Conservation (phyloP, 2,797 vertebrate genomes). For the Pelodytes ibericus region DNA sequence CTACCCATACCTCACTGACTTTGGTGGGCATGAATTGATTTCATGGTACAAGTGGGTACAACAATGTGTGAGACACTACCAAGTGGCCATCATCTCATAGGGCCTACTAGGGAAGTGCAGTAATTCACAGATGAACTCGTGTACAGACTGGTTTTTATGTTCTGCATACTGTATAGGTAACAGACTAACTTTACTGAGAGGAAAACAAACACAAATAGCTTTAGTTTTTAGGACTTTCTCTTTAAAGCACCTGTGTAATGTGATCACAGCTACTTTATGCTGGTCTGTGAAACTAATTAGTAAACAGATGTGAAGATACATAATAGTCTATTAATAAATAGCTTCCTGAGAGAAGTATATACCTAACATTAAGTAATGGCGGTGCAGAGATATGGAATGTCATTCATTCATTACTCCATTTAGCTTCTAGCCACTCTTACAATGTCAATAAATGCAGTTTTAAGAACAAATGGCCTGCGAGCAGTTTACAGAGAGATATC, state of each 20-base stretch:
- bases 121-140: no score
- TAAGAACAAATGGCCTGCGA: neutral
- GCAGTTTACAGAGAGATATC: neutral
- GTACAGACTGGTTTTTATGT: no score
- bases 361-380: neutral
- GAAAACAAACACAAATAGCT: neutral
- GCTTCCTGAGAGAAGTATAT: neutral
- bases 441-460: neutral
- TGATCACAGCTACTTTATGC: neutral
- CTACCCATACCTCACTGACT: no score
- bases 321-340: neutral
- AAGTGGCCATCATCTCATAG: no score
- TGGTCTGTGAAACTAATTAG: neutral
- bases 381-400: neutral
- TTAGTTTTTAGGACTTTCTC: neutral
- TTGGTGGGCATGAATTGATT: no score
- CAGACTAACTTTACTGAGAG: neutral
- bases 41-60: no score
- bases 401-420: constrained; percentile 1
- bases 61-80: no score
- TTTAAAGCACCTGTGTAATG: neutral
- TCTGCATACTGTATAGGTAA: neutral
- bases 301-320: neutral
- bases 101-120: no score
- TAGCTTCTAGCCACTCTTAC: neutral